Evolutionary conservation across 2,888 invertebrate genomes (phyloP).

Genomic region (Epistrophe grossulariae): DNA sequence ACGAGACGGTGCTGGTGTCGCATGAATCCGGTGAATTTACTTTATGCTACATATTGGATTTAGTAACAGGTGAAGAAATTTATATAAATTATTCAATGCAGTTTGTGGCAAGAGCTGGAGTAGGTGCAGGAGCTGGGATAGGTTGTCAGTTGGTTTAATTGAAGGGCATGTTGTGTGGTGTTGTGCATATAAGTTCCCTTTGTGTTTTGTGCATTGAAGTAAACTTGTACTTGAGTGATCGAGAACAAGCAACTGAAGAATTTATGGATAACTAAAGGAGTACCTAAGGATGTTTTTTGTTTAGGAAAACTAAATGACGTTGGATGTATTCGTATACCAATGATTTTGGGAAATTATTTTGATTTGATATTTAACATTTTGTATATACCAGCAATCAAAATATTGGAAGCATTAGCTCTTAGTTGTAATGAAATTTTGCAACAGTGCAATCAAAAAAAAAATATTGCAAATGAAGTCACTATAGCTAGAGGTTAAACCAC

Average conservation of each 20-base stretch:
- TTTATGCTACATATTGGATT: slow-evolving; percentile 71
- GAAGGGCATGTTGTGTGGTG: slow-evolving; percentile 24
- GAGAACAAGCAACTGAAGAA: background rate
- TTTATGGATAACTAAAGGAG: background rate
- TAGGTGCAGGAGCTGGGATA: slow-evolving; percentile 12
- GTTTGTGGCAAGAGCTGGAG: background rate
- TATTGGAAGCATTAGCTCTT: too few relatives aligned
- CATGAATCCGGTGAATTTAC: slow-evolving; percentile 55
- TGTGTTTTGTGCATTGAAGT: slow-evolving; percentile 22
- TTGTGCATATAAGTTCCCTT: slow-evolving; percentile 10
- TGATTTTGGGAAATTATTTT: background rate
- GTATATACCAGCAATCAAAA: too few relatives aligned
- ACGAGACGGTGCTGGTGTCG: slow-evolving; percentile 16
- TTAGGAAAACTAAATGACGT: background rate
- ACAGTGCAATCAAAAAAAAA: too few relatives aligned
- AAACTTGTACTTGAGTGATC: slow-evolving; percentile 5
- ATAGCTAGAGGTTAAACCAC: too few relatives aligned
- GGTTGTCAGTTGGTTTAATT: slow-evolving; percentile 34
- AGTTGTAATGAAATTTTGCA: too few relatives aligned
- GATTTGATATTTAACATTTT: background rate
- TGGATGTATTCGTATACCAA: too few relatives aligned
- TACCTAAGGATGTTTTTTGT: background rate
- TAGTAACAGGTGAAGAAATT: slow-evolving; percentile 68
- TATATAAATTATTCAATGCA: slow-evolving; percentile 53
- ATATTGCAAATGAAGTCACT: too few relatives aligned